phyloP scores from a whole-genome alignment of 2,888 invertebrate species.

The Malthinus seriepunctatus region DNA sequence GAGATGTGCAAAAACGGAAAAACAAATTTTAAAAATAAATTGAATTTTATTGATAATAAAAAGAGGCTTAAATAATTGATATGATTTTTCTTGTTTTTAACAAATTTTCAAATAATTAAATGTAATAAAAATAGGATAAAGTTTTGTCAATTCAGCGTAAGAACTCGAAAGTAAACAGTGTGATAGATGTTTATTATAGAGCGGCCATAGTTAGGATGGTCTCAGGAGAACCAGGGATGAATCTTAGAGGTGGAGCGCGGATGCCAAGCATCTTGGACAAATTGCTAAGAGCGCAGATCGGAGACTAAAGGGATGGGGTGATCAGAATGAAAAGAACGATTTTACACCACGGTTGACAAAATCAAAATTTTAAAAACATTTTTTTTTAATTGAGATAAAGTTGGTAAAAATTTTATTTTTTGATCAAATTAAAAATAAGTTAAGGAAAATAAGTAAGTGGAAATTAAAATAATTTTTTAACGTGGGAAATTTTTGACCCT shows the following conservation, averaged over 20 bases:
- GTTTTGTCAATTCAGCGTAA: constrained; percentile 44
- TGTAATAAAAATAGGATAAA: constrained; percentile 27
- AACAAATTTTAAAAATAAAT: too few species aligned
- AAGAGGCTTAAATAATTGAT: too few species aligned
- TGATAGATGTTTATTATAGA: constrained; percentile 55
- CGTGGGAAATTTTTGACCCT: too few species aligned
- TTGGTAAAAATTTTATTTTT: too few species aligned
- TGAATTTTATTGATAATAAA: too few species aligned
- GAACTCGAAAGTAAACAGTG: constrained; percentile 50
- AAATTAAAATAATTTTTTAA: too few species aligned
- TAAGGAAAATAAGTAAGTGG: too few species aligned
- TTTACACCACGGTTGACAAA: constrained; percentile 34
- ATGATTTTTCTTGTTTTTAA: background rate
- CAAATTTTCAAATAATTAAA: constrained; percentile 20
- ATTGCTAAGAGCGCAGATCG: constrained; percentile 51
- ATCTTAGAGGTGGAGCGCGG: constrained; percentile 52
- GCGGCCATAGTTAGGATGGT: constrained; percentile 53
- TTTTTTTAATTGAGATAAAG: background rate
- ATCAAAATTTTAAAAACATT: background rate
- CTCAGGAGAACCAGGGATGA: constrained; percentile 50
- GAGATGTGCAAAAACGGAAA: too few species aligned
- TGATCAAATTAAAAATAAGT: too few species aligned
- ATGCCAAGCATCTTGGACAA: constrained; percentile 50
- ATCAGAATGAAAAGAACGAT: constrained; percentile 30
- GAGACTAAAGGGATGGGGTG: constrained; percentile 39